Evolutionary conservation across 2,113 vertebrate genomes (phyloP), one percentile per base, ranked within the genome.

Genomic region (Monopterus albus): DNA sequence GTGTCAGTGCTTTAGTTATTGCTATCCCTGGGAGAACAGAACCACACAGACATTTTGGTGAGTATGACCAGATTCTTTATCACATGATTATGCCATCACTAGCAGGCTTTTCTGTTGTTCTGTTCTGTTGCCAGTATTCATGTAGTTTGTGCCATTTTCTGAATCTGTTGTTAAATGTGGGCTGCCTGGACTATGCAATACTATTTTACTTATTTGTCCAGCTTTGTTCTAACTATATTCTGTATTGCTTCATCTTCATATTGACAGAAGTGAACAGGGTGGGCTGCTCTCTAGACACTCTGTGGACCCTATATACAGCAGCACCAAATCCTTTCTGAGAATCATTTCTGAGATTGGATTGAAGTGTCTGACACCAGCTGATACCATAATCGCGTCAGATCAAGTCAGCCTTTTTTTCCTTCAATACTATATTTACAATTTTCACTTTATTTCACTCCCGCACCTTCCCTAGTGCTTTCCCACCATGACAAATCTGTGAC

Each of bases 1-100:
- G 25, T 23, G n/a, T 38, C 45, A 57, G 40, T 56, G 25, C 21
- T 72, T 43, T 23, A 25, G 42, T 40, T 26, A 55, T 10, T 38
- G 28, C 3, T 35, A 3, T 6, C 18, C 6, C n/a, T n/a, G 42
- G 14, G 26, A 46, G 18, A 42, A 49, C 10, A 70, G 13, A 28
- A 58, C 18, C 13, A 28, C 18, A 59, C 10, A 15, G 3, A 40
- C 21, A n/a, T 55, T 57, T 25, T 15, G 42, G n/a, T 25, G 35
- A 18, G 6, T 59, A 18, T 6, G 8, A 42, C n/a, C 14, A 58
- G 15, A 17, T 53, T n/a, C 31, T 53, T 53, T 26, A 4, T 29
- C 29, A 53, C n/a, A 20, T 20, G 5, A 53, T 33, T 20, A 20
- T 17, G 35, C 28, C 25, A 53, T 12, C 29, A 14, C n/a, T 18